Conservation (phyloP, 2,113 vertebrate genomes). For the Heterocephalus glaber region DNA sequence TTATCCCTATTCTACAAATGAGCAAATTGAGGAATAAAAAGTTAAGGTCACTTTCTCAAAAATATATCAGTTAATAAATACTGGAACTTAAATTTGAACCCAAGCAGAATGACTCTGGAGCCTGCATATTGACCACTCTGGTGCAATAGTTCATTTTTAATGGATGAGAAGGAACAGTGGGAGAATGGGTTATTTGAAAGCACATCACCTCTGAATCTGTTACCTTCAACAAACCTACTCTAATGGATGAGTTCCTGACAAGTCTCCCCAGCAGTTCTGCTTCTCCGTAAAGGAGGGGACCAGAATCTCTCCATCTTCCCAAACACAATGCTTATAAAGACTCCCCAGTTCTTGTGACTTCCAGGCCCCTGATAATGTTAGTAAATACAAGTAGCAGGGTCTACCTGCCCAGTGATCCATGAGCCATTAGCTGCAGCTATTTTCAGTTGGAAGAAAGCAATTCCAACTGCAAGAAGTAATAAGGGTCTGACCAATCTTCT, state of each 20-base stretch:
- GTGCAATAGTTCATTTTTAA: not conserved
- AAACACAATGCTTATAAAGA: not conserved
- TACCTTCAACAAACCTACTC: not conserved
- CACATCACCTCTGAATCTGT: not conserved
- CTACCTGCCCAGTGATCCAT: not conserved
- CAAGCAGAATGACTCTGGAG: not conserved
- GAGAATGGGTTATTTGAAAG: not conserved
- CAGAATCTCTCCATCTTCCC: not conserved
- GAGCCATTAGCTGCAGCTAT: not conserved
- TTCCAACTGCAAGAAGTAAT: slow-evolving; percentile 1
- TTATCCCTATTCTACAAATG: slow-evolving; percentile 32
- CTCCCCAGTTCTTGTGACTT: not conserved
- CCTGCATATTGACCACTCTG: not conserved
- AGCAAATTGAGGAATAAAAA: slow-evolving; percentile 28
- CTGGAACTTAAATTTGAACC: slow-evolving; percentile 33
- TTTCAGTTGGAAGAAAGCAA: slow-evolving; percentile 40
- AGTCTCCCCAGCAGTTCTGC: not conserved
- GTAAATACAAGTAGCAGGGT: not conserved
- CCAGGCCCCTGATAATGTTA: not conserved
- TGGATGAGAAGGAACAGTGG: not conserved
- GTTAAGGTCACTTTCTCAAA: slow-evolving; percentile 12
- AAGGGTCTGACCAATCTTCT: not conserved
- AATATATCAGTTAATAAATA: slow-evolving; percentile 50
- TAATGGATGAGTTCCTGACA: not conserved
- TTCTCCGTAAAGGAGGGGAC: not conserved